Conservation (phyloP, 2,113 vertebrate genomes). For the Neolamprologus falcicula region DNA sequence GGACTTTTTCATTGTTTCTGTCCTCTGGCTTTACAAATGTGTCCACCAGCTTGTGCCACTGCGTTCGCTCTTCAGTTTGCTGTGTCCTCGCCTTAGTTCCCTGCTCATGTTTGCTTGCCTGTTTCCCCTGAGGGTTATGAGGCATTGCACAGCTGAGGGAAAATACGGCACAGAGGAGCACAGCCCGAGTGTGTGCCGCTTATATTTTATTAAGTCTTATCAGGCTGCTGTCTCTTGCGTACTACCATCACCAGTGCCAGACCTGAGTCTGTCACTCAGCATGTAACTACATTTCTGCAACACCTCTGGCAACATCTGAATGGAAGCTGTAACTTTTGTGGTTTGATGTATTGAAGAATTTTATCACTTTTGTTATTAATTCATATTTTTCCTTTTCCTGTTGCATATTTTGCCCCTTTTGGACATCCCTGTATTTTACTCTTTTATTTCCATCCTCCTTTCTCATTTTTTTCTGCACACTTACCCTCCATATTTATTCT, state of each 20-base stretch:
- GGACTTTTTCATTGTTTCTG: neutral
- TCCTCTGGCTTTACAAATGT: neutral
- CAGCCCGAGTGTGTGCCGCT: neutral
- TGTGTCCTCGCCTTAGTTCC: constrained; percentile 7
- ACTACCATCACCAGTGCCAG: neutral
- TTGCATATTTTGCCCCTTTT: neutral
- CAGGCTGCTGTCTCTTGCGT: neutral
- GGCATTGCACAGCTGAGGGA: neutral
- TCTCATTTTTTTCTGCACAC: neutral
- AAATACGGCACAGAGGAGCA: neutral
- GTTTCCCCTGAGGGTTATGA: constrained; percentile 13
- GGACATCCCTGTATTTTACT: neutral
- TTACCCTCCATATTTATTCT: neutral
- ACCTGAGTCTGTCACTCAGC: neutral
- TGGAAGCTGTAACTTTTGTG: neutral
- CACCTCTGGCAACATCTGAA: neutral
- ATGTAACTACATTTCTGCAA: constrained; percentile 16
- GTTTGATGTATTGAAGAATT: neutral
- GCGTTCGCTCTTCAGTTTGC: neutral
- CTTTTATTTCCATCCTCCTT: neutral
- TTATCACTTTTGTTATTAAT: neutral
- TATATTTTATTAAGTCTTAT: constrained; percentile 26
- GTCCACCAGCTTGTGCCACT: neutral
- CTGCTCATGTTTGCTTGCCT: neutral
- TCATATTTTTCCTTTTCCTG: neutral